Conservation (phyloP, 2,888 invertebrate species). For the Hyposoter dolosus region DNA sequence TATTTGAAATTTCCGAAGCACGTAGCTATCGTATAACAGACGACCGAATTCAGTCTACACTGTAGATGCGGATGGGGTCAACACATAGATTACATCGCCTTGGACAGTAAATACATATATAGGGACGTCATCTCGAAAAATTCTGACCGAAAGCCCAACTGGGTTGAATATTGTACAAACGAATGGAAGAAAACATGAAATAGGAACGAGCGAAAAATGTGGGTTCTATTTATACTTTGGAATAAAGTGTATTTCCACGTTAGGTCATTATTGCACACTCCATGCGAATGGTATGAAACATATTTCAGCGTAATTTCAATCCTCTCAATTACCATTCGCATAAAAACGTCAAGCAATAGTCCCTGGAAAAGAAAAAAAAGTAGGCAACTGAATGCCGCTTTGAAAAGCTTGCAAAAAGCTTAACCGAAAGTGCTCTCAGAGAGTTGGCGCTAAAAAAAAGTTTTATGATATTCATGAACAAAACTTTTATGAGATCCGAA, state of each 20-base stretch:
- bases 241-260: neutral
- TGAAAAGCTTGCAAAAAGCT: slow-evolving; percentile 21
- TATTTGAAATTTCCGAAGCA: slow-evolving; percentile 53
- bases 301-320: neutral
- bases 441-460: slow-evolving; percentile 26
- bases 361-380: neutral
- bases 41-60: slow-evolving; percentile 24
- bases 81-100: slow-evolving; percentile 28
- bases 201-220: neutral
- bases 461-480: slow-evolving; percentile 38
- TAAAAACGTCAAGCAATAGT: neutral
- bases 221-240: neutral
- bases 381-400: slow-evolving; percentile 3
- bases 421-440: slow-evolving; percentile 15
- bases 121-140: slow-evolving; percentile 24
- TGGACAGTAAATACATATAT: slow-evolving; percentile 15
- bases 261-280: neutral
- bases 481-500: slow-evolving; percentile 22
- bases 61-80: slow-evolving; percentile 22
- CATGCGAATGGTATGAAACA: slow-evolving; percentile 2
- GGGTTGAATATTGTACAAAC: neutral
- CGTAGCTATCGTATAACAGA: slow-evolving; percentile 45
- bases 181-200: neutral
- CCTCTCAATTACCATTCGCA: neutral
- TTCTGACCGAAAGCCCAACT: neutral